Percentiles rank a stretch among this genome's conserved stretches.
phyloP scores from a whole-genome alignment of 2,797 vertebrate genomes.

The Cyclura pinguis region DNA sequence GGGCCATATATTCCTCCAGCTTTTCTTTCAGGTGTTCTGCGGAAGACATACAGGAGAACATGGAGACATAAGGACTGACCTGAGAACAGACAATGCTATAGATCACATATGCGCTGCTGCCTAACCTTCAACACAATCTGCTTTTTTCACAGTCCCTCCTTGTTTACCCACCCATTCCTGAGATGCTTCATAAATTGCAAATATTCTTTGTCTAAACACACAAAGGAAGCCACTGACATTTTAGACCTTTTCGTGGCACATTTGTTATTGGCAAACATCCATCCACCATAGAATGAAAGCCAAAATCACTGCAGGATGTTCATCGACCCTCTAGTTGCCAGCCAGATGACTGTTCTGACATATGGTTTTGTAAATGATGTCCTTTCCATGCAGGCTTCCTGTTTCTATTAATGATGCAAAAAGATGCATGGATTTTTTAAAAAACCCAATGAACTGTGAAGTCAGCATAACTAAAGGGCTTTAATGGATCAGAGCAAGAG shows the following conservation, averaged over 20 bases:
- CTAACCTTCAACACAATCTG: background rate
- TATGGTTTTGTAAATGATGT: slow-evolving; percentile 42
- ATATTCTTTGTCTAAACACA: slow-evolving; percentile 55
- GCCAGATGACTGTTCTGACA: slow-evolving; percentile 54
- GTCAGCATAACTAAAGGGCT: slow-evolving; percentile 40
- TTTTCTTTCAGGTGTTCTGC: slow-evolving; percentile 87
- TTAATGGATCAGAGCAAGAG: slow-evolving; percentile 13
- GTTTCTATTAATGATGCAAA: slow-evolving; percentile 48
- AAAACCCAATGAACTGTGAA: slow-evolving; percentile 32
- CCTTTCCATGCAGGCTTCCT: slow-evolving; percentile 53
- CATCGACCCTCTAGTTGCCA: slow-evolving; percentile 37
- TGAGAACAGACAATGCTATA: slow-evolving; percentile 5
- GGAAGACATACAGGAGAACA: slow-evolving; percentile 61
- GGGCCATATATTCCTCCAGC: slow-evolving; percentile 88
- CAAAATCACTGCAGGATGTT: slow-evolving; percentile 58
- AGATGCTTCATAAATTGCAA: slow-evolving; percentile 53
- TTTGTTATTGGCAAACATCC: slow-evolving; percentile 57
- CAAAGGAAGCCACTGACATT: slow-evolving; percentile 49
- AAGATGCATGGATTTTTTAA: background rate
- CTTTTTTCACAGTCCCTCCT: slow-evolving; percentile 27
- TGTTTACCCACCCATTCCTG: slow-evolving; percentile 42
- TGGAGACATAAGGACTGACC: slow-evolving; percentile 24
- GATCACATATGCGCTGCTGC: background rate
- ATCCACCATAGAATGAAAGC: slow-evolving; percentile 29
- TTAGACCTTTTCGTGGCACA: slow-evolving; percentile 28